These are phyloP conservation scores for Zaprionus ghesquierei DNA, from an alignment of 1,140 invertebrate species.

Conservation along the genomic window DNA sequence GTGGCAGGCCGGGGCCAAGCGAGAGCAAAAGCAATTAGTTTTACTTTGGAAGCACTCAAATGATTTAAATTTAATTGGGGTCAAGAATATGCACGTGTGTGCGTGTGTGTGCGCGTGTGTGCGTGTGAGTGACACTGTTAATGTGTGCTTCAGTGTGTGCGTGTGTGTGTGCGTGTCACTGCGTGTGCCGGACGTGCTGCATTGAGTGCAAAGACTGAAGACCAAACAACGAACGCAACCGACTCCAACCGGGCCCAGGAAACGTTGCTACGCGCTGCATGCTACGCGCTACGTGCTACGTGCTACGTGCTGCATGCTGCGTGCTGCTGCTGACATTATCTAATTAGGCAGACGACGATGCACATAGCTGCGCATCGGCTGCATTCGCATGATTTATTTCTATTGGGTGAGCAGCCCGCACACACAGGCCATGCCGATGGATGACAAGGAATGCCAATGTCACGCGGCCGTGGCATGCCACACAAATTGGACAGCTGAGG, in stretches of 20 bases:
- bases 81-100: conserved; percentile 51
- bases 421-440: conserved; percentile 2
- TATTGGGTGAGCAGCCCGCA: neutral
- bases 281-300: conserved; percentile 35
- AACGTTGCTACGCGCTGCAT: conserved; percentile 22
- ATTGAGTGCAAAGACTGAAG: conserved; percentile 18
- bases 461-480: conserved; percentile 32
- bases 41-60: conserved; percentile 70
- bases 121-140: neutral
- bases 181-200: conserved; percentile 9
- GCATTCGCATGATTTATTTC: conserved; percentile 69
- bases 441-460: conserved; percentile 68
- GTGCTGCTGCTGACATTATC: conserved; percentile 76
- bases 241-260: conserved; percentile 18
- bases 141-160: neutral
- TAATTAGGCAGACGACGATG: conserved; percentile 60
- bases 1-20: too few species aligned
- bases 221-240: neutral
- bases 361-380: neutral
- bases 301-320: conserved; percentile 25
- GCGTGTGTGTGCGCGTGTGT: neutral
- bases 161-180: conserved; percentile 5
- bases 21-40: conserved; percentile 70
- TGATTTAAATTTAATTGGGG: conserved; percentile 79
- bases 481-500: conserved; percentile 35